Conservation (phyloP, 2,797 vertebrate genomes). For the Pantherophis alleghaniensis region DNA sequence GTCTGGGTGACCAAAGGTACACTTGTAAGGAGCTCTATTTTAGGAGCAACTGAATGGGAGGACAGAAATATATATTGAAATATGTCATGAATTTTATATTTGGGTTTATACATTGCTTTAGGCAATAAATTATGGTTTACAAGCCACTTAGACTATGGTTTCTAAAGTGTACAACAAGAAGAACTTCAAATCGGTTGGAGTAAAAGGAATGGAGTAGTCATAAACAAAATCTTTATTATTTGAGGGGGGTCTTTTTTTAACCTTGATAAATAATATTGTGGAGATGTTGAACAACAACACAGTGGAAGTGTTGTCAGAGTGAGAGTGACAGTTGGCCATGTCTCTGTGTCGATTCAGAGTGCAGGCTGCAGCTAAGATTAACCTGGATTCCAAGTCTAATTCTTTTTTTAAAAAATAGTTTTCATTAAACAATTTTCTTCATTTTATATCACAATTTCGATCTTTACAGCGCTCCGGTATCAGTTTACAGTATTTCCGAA, state of each 20-base stretch:
- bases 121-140: neutral
- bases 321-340: too few relatives aligned
- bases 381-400: too few relatives aligned
- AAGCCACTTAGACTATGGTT: neutral
- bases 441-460: too few relatives aligned
- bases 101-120: neutral
- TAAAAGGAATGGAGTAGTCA: neutral
- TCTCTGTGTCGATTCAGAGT: too few relatives aligned
- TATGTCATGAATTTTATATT: neutral
- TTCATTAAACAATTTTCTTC: too few relatives aligned
- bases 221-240: neutral
- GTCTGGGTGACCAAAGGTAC: neutral
- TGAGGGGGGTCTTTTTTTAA: neutral
- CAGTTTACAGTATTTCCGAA: too few relatives aligned
- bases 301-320: too few relatives aligned
- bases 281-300: too few relatives aligned
- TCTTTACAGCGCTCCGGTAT: too few relatives aligned
- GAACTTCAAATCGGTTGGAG: neutral
- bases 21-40: neutral
- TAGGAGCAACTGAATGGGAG: slow-evolving; percentile 2
- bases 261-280: neutral
- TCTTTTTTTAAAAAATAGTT: too few relatives aligned
- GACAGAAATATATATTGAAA: neutral
- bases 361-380: too few relatives aligned
- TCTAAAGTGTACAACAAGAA: neutral